These are phyloP conservation scores for Cistogaster globosa DNA, from an alignment of 2,888 invertebrate species.

Conservation along the genomic window DNA sequence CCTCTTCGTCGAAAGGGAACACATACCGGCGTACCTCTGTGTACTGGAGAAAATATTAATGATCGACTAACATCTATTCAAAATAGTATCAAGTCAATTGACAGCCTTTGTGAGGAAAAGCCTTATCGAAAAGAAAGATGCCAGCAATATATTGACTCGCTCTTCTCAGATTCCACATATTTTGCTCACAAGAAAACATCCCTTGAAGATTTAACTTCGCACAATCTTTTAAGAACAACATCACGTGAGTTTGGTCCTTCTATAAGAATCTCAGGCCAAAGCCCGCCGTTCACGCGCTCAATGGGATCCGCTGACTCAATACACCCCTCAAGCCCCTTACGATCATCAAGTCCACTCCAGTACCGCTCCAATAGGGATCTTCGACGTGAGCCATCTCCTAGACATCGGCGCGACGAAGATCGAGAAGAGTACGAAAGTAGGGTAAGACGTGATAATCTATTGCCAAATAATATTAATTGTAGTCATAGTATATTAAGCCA, in stretches of 20 bases:
- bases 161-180: slow-evolving; percentile 78
- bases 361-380: slow-evolving; percentile 79
- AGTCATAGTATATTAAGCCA: slow-evolving; percentile 79
- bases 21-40: slow-evolving; percentile 79
- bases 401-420: slow-evolving; percentile 79
- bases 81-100: slow-evolving; percentile 83
- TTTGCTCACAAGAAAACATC: slow-evolving; percentile 79
- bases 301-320: slow-evolving; percentile 79
- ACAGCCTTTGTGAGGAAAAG: slow-evolving; percentile 82
- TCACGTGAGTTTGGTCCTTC: slow-evolving; percentile 76
- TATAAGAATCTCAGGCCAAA: slow-evolving; percentile 77
- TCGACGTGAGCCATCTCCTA: slow-evolving; percentile 80
- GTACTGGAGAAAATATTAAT: slow-evolving; percentile 82
- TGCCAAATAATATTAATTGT: slow-evolving; percentile 81
- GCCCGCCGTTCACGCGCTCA: slow-evolving; percentile 73
- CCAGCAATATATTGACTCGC: slow-evolving; percentile 81
- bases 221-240: slow-evolving; percentile 76
- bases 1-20: slow-evolving; percentile 80
- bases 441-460: slow-evolving; percentile 82
- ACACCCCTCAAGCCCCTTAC: slow-evolving; percentile 76
- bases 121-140: slow-evolving; percentile 80
- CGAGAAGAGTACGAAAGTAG: slow-evolving; percentile 82
- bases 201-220: slow-evolving; percentile 76
- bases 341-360: slow-evolving; percentile 77
- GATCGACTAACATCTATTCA: slow-evolving; percentile 82